Conservation (phyloP, 2,797 vertebrate genomes). For the Limosa lapponica region DNA sequence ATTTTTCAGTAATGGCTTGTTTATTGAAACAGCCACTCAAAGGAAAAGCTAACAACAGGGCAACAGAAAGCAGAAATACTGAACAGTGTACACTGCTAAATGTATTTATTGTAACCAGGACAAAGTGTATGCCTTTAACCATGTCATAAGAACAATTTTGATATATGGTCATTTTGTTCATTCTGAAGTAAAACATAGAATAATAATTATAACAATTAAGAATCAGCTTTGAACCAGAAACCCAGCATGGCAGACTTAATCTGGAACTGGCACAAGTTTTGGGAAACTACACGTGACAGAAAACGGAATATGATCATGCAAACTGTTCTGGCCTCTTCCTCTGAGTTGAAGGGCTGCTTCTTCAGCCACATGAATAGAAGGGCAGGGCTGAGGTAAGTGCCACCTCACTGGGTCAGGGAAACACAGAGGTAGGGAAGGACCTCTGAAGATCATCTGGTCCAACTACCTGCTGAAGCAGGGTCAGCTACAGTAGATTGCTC, state of each 20-base stretch:
- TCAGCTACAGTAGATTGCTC: not conserved
- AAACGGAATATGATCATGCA: not conserved
- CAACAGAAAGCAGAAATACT: conserved; percentile 24
- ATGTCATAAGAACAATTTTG: not conserved
- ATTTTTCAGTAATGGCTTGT: conserved; percentile 67
- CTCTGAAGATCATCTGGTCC: not conserved
- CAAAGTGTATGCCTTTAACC: not conserved
- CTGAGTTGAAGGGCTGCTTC: not conserved
- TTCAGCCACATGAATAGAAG: not conserved
- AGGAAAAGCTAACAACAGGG: conserved; percentile 33
- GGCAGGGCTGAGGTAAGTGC: not conserved
- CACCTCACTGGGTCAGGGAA: not conserved
- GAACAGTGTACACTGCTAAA: not conserved
- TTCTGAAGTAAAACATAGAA: not conserved
- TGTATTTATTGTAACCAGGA: conserved; percentile 33
- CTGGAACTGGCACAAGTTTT: not conserved
- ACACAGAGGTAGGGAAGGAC: not conserved
- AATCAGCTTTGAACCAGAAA: not conserved
- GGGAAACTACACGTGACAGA: not conserved
- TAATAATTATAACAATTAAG: not conserved
- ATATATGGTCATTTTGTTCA: not conserved
- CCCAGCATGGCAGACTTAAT: not conserved
- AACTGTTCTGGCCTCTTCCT: not conserved
- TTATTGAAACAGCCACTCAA: conserved; percentile 61
- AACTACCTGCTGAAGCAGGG: not conserved